Evolutionary conservation across 2,797 vertebrate species (phyloP), one percentile per base, ranked within the genome.

Genomic region (Sebastes cheni): DNA sequence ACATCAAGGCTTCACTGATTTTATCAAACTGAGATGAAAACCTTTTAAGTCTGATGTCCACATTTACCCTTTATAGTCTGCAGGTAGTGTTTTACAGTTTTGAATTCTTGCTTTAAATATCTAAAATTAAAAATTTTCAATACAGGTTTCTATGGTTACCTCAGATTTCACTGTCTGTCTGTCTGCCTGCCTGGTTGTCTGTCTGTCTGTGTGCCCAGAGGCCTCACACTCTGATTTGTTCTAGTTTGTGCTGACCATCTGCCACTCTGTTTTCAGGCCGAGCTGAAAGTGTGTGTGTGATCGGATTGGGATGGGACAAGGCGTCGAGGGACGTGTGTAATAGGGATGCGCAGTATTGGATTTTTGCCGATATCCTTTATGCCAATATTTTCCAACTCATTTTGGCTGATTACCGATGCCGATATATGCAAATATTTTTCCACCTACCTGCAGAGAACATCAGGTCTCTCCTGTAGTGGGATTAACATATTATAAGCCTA

Each of bases 191-290:
- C 6, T 30, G 29, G 6, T 7, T 30, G 29, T 9, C 6, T n/a
- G 9, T 59, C 23, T 42, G 39, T 42, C 39, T 46, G 39, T 46
- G 46, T 5, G 16, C 67, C 71, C 27, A 29, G 18, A 66, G 67
- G 79, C 67, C 29, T 60, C 59, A 59, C 59, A 34, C 32, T 74
- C 42, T 74, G 20, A 8, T 62, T 50, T 62, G 71, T 64, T 80
- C 65, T 64, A 75, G 46, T 75, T 79, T 70, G 58, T 62, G 12
- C 22, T 52, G 61, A 75, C 67, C 60, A 75, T 75, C 72, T 81
- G 79, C 59, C 72, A 75, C 52, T 56, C 18, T 25, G 56, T 74
- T 62, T 61, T 54, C 29, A 67, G 69, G 16, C 42, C 18, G 16
- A 52, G 32, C 50, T 39, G 50, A 39, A 23, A 65, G 25, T 27